Conservation (phyloP, 2,797 vertebrate genomes). For the Vireo griseus region DNA sequence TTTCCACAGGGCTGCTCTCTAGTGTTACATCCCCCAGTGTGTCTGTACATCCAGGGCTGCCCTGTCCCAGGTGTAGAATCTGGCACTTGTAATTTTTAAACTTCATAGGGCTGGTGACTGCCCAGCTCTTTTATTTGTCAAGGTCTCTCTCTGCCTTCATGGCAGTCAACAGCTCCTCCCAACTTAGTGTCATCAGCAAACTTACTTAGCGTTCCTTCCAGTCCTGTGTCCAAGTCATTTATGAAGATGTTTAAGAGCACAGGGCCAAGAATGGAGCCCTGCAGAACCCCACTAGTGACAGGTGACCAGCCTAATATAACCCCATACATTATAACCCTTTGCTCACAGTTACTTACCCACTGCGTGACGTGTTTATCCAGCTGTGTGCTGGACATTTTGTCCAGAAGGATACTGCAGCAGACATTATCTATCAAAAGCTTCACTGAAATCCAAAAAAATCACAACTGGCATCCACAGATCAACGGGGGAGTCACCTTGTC, state of each 20-base stretch:
- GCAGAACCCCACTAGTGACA: not conserved
- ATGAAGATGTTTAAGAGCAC: not conserved
- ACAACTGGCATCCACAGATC: not conserved
- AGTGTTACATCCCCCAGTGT: not conserved
- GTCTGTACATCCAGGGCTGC: not conserved
- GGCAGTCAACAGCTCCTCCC: not conserved
- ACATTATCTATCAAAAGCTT: not conserved
- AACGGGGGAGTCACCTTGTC: not conserved
- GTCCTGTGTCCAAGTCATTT: not conserved
- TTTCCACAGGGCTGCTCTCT: not conserved
- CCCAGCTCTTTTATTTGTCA: not conserved
- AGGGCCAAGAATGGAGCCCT: not conserved
- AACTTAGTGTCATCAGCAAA: not conserved
- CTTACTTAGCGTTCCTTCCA: not conserved
- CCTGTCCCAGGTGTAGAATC: not conserved
- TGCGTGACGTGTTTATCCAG: accelerated
- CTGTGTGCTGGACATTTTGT: not conserved
- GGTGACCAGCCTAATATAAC: not conserved
- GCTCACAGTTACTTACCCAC: not conserved
- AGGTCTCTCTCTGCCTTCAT: not conserved
- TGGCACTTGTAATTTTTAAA: not conserved
- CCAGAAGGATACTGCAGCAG: not conserved
- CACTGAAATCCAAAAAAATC: not conserved
- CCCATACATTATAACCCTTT: not conserved
- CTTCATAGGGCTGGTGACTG: not conserved